These are phyloP conservation scores for Epistrophe eligans DNA, from an alignment of 2,888 invertebrate species.

Conservation along the genomic window DNA sequence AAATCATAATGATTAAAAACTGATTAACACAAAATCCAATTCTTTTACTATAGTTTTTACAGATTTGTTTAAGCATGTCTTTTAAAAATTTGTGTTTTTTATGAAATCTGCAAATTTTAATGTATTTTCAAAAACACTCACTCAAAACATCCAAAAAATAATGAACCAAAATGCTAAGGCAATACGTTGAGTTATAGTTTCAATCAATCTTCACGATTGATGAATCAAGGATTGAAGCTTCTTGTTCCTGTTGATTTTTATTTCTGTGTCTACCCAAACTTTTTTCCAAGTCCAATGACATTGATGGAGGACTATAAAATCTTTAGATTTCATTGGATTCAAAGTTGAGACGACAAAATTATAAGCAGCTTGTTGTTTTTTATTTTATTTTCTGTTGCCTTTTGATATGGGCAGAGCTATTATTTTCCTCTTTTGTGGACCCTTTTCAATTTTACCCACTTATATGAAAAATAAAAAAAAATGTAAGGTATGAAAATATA, in stretches of 20 bases:
- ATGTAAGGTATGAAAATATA: constrained; percentile 2
- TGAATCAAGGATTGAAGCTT: constrained; percentile 40
- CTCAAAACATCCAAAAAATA: background rate
- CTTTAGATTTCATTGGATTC: constrained; percentile 26
- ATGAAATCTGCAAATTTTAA: background rate
- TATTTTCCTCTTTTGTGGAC: constrained; percentile 14
- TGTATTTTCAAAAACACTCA: background rate
- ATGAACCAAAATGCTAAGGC: constrained; percentile 8
- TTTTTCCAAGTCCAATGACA: constrained; percentile 25
- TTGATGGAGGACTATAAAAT: constrained; percentile 45
- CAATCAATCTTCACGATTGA: constrained; percentile 52
- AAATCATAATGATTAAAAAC: too few species aligned
- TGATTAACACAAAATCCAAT: too few species aligned
- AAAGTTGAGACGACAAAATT: constrained; percentile 28
- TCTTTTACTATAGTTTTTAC: too few species aligned
- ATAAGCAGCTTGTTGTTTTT: background rate
- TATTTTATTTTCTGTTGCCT: background rate
- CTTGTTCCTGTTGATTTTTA: constrained; percentile 36
- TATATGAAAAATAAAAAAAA: background rate
- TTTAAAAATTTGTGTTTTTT: background rate
- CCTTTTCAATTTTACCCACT: constrained; percentile 29
- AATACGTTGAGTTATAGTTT: constrained; percentile 34
- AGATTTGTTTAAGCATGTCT: background rate
- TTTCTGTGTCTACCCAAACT: constrained; percentile 19
- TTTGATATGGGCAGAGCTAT: constrained; percentile 4